phyloP scores from a whole-genome alignment of 2,888 invertebrate genomes.

The Drosophila sordidula region DNA sequence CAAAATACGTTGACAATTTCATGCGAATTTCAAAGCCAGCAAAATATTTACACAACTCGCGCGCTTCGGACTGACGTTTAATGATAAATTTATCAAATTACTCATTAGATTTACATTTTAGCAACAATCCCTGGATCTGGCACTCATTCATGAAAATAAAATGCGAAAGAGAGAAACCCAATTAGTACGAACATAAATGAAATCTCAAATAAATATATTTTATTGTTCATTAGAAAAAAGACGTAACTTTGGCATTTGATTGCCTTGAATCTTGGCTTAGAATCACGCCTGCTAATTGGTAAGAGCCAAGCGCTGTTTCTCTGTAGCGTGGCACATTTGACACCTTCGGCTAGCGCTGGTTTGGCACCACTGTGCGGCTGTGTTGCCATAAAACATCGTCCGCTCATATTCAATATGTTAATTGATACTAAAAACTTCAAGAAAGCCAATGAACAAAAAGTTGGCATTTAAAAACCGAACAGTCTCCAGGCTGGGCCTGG shows the following conservation, averaged over 20 bases:
- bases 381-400: constrained; percentile 48
- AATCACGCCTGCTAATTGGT: constrained; percentile 56
- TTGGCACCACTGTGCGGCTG: constrained; percentile 59
- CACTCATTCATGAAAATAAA: constrained; percentile 47
- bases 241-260: constrained; percentile 19
- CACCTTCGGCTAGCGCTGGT: constrained; percentile 34
- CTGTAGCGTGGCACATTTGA: constrained; percentile 56
- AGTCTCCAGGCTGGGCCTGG: constrained; percentile 21
- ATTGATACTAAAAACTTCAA: constrained; percentile 72
- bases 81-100: constrained; percentile 52
- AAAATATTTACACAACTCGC: constrained; percentile 52
- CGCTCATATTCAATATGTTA: constrained; percentile 70
- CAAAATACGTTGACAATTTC: constrained; percentile 53
- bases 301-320: constrained; percentile 38
- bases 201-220: constrained; percentile 46
- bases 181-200: constrained; percentile 64
- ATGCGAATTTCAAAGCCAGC: constrained; percentile 54
- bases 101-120: constrained; percentile 49
- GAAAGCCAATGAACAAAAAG: constrained; percentile 29
- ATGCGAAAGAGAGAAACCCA: constrained; percentile 1
- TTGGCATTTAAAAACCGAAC: constrained; percentile 57
- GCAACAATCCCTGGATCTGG: not conserved
- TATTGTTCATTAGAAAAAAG: constrained; percentile 49
- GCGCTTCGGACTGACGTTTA: constrained; percentile 14
- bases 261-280: constrained; percentile 5